These are phyloP conservation scores for Dicaeum eximium DNA, from an alignment of 2,113 vertebrate species.

Conservation along the genomic window DNA sequence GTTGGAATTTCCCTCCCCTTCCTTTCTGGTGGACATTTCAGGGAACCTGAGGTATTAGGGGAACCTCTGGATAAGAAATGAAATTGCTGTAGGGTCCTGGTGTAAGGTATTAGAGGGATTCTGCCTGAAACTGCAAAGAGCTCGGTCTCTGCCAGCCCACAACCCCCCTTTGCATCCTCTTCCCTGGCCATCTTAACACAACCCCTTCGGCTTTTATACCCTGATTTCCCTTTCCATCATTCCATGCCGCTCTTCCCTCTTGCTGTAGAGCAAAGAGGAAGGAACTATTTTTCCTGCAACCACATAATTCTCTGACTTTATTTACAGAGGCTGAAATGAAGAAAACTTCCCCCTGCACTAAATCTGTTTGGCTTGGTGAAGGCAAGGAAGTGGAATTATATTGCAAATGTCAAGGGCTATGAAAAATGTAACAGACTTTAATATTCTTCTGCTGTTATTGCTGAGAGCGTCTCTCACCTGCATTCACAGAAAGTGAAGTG, in stretches of 20 bases:
- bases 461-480: slow-evolving; percentile 44
- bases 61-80: not conserved
- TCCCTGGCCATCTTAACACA: not conserved
- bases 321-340: not conserved
- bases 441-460: slow-evolving; percentile 48
- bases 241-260: not conserved
- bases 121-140: not conserved
- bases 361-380: not conserved
- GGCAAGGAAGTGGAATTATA: slow-evolving; percentile 46
- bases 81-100: not conserved
- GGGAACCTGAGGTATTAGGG: not conserved
- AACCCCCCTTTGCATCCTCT: not conserved
- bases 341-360: not conserved
- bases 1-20: not conserved
- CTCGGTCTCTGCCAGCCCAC: not conserved
- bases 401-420: slow-evolving; percentile 50
- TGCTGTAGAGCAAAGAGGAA: not conserved
- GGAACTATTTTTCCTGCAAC: not conserved
- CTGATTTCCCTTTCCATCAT: not conserved
- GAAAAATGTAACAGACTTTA: slow-evolving; percentile 62
- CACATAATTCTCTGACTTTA: not conserved
- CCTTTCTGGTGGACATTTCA: not conserved
- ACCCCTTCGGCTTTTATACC: not conserved
- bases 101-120: not conserved
- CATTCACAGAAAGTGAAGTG: not conserved